Base-by-base conservation (phyloP, 30 jellyfish, hydroid and myxozoan species). In the Sanderia malayensis region DNA sequence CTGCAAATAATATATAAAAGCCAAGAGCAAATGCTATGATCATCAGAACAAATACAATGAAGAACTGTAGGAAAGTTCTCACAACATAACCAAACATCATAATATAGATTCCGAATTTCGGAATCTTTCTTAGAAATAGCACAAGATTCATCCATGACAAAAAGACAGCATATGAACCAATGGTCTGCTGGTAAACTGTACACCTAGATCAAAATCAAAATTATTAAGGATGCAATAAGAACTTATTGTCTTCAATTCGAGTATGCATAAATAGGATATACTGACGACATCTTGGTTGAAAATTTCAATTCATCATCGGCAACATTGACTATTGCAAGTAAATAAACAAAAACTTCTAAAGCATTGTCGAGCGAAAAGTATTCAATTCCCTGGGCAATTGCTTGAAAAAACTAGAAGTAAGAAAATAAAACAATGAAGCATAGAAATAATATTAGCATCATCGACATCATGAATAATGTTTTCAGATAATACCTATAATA, bases 71-170 rank as follows among this genome's bases (percentile, higher is more conserved):
- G 58, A 88, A 88, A 9, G 97, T 88, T 37, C 68, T 52, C 26
- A 77, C 77, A 11, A 88, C 97, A 61, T 22, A 81, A 33, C 87
- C 82, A 47, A 80, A 82, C 97, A 88, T 88, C 63, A 88, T 95
- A 61, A 88, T 88, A 68, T 80, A 88, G 49, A 88, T 88, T 10
- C 97, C 97, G 31, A 88, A 80, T 73, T 62, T 76, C 46, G 97
- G 97, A 58, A 88, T 67, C 52, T 88, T 88, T 11, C 88, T 82
- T 19, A 88, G 70, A 70, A 88, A 88, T 29, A 88, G 29, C 8
- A 88, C 83, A 60, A 88, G 58, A 45, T 81, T 88, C 25, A 81
- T 70, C 97, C 97, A 88, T 2, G 97, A 71, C 0, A 88, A 79
- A 63, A 88, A 88, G 15, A 88, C 46, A 20, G 94, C 88, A n/a